phyloP scores from a whole-genome alignment of 2,797 vertebrate genomes.

The Harpagifer antarcticus region DNA sequence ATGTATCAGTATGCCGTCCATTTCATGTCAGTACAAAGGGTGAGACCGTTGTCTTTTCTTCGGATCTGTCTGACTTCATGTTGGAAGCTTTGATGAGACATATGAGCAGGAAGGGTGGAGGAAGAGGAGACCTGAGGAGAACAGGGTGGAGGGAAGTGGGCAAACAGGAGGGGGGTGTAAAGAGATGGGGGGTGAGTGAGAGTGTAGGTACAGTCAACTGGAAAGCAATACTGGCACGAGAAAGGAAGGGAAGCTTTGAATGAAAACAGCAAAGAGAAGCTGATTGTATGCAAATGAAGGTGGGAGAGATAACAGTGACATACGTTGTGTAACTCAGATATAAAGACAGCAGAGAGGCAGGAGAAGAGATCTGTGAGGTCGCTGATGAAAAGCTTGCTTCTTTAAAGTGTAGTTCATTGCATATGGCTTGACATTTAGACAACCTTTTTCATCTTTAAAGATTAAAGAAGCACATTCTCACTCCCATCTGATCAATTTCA shows the following conservation, averaged over 20 bases:
- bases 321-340: neutral
- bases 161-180: constrained; percentile 28
- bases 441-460: no score
- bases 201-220: neutral
- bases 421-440: neutral
- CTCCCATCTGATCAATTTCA: no score
- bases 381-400: constrained; percentile 13
- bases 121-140: constrained; percentile 63
- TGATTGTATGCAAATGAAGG: constrained; percentile 11
- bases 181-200: constrained; percentile 13
- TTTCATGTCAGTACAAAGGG: constrained; percentile 32
- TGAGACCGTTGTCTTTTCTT: constrained; percentile 39
- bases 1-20: constrained; percentile 43
- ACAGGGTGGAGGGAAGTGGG: constrained; percentile 45
- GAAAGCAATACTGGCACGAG: neutral
- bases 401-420: neutral
- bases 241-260: neutral
- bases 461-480: no score
- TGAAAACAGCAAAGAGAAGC: constrained; percentile 1
- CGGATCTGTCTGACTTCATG: constrained; percentile 37
- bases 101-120: constrained; percentile 61
- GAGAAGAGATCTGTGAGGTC: constrained; percentile 8
- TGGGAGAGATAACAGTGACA: neutral
- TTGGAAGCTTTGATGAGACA: constrained; percentile 56
- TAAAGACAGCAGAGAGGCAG: neutral